Conservation (phyloP, 2,888 invertebrate species). For the Leucoma salicis region DNA sequence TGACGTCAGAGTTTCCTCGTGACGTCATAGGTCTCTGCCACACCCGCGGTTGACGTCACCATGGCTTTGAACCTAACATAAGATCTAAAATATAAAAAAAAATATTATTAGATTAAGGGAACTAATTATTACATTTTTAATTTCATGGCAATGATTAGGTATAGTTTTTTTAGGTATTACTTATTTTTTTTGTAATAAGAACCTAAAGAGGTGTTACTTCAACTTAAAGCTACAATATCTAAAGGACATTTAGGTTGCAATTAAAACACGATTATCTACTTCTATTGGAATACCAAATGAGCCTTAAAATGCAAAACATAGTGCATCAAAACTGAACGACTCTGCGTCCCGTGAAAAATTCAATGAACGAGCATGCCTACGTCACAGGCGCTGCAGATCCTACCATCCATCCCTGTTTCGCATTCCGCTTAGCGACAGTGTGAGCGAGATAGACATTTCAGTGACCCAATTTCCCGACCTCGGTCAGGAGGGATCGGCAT, state of each 20-base stretch:
- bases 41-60: slow-evolving; percentile 78
- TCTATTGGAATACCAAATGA: too few species aligned
- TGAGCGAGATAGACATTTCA: slow-evolving; percentile 50
- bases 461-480: slow-evolving; percentile 79
- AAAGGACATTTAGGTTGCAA: too few species aligned
- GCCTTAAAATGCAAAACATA: slow-evolving; percentile 30
- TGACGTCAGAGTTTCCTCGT: slow-evolving; percentile 78
- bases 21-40: slow-evolving; percentile 75
- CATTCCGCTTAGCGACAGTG: slow-evolving; percentile 20
- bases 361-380: slow-evolving; percentile 72
- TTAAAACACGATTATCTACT: too few species aligned
- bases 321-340: slow-evolving; percentile 53
- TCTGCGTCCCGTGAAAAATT: slow-evolving; percentile 61
- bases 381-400: slow-evolving; percentile 69
- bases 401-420: slow-evolving; percentile 45
- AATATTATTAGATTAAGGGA: too few species aligned
- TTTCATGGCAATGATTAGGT: too few species aligned
- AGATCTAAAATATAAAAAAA: too few species aligned
- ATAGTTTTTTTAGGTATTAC: too few species aligned
- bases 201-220: too few species aligned
- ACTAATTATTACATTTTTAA: too few species aligned
- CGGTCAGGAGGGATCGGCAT: slow-evolving; percentile 72
- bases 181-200: too few species aligned
- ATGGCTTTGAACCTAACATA: slow-evolving; percentile 6
- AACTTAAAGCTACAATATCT: too few species aligned